Conservation (phyloP, 2,888 invertebrate species). For the Theristus sp. region DNA sequence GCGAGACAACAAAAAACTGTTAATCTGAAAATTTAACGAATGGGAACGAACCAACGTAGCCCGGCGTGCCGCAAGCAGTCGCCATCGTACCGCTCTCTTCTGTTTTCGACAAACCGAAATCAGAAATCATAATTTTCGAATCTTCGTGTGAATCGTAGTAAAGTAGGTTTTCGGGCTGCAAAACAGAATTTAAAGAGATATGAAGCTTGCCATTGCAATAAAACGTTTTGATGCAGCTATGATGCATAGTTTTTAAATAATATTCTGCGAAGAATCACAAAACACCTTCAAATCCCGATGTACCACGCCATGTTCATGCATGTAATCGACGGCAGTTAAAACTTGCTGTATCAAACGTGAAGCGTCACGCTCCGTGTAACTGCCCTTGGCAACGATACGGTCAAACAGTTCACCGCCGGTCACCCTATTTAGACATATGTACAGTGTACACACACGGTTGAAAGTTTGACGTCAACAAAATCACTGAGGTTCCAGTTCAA, state of each 20-base stretch:
- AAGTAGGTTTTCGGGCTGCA: constrained; percentile 75
- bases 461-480: too few relatives aligned
- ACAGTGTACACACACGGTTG: not conserved
- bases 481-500: not conserved
- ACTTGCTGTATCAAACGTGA: constrained; percentile 80
- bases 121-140: constrained; percentile 99
- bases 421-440: constrained; percentile 40
- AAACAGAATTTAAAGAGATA: constrained; percentile 17
- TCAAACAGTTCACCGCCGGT: constrained; percentile 98
- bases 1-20: too few relatives aligned
- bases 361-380: constrained; percentile 97
- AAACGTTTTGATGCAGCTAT: too few relatives aligned
- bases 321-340: constrained; percentile 90
- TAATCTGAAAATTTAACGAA: not conserved
- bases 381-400: constrained; percentile 95
- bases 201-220: too few relatives aligned
- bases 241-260: too few relatives aligned
- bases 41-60: constrained; percentile 56
- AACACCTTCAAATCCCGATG: constrained; percentile 82
- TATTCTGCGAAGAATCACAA: not conserved
- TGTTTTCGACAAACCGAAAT: constrained; percentile 97
- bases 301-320: constrained; percentile 97
- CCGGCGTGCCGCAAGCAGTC: constrained; percentile 97
- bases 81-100: constrained; percentile 99
- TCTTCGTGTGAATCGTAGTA: constrained; percentile 94